phyloP scores from a whole-genome alignment of 2,888 invertebrate species.

The Cataglyphis cursor region DNA sequence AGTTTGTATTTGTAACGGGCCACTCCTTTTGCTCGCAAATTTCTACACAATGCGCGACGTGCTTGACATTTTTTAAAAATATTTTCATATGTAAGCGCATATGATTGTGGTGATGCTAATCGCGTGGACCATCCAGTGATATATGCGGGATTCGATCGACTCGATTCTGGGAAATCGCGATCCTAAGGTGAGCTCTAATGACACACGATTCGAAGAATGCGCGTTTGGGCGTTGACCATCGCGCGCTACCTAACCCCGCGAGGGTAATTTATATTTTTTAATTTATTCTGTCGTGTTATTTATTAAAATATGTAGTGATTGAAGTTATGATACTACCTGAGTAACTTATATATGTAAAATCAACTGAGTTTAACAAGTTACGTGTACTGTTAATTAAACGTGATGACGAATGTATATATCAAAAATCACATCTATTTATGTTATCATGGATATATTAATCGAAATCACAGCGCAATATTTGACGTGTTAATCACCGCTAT shows the following conservation, averaged over 20 bases:
- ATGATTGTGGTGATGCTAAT: slow-evolving; percentile 31
- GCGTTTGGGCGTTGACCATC: slow-evolving; percentile 50
- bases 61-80: neutral
- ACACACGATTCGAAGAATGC: slow-evolving; percentile 39
- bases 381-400: neutral
- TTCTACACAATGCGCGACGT: slow-evolving; percentile 6
- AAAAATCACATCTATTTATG: neutral
- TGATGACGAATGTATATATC: neutral
- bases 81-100: neutral
- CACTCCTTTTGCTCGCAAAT: slow-evolving; percentile 31
- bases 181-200: slow-evolving; percentile 30
- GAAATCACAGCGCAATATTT: neutral
- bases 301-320: neutral
- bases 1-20: slow-evolving; percentile 33
- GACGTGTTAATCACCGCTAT: neutral
- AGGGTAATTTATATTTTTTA: neutral
- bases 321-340: neutral
- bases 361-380: neutral
- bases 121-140: neutral
- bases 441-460: neutral
- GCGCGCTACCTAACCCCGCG: slow-evolving; percentile 20
- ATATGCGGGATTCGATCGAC: neutral
- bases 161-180: slow-evolving; percentile 7
- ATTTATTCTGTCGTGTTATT: neutral
- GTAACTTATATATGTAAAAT: neutral